phyloP scores from a whole-genome alignment of 2,888 invertebrate genomes.

The Drosophila anomalata region DNA sequence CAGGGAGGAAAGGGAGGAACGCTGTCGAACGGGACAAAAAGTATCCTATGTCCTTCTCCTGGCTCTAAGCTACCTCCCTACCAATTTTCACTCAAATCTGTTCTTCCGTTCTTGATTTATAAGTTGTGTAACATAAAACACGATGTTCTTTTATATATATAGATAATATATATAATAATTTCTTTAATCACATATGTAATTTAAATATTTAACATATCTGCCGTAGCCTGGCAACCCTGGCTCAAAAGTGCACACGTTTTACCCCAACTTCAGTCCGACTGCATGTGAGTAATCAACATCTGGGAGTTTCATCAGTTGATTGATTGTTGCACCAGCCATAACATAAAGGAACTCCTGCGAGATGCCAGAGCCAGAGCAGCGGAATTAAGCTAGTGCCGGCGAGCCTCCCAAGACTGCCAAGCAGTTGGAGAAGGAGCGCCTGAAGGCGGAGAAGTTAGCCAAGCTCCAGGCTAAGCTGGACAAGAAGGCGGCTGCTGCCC shows the following conservation, averaged over 20 bases:
- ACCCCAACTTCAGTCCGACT: constrained; percentile 23
- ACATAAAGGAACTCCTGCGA: constrained; percentile 4
- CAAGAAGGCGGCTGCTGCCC: constrained; percentile 87
- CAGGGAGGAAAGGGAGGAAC: too few species aligned
- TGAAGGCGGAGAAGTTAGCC: constrained; percentile 96
- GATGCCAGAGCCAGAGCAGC: constrained; percentile 29
- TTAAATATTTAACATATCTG: neutral
- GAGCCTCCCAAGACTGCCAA: constrained; percentile 92
- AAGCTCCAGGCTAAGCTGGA: constrained; percentile 97
- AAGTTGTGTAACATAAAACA: too few species aligned
- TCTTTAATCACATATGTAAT: neutral
- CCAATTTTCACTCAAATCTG: too few species aligned
- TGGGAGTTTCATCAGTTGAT: constrained; percentile 20
- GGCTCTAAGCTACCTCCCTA: too few species aligned
- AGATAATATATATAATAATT: too few species aligned
- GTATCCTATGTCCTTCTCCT: too few species aligned
- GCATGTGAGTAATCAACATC: constrained; percentile 43
- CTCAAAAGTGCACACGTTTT: constrained; percentile 66
- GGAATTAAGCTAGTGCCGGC: constrained; percentile 65
- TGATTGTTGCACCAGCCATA: constrained; percentile 46
- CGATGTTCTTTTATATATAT: too few species aligned
- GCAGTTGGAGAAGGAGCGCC: constrained; percentile 97
- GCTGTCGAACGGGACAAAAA: too few species aligned
- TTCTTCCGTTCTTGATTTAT: too few species aligned
- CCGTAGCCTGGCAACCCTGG: constrained; percentile 13